Conservation (phyloP, 2,113 vertebrate species). For the Onychorhynchus coronatus region DNA sequence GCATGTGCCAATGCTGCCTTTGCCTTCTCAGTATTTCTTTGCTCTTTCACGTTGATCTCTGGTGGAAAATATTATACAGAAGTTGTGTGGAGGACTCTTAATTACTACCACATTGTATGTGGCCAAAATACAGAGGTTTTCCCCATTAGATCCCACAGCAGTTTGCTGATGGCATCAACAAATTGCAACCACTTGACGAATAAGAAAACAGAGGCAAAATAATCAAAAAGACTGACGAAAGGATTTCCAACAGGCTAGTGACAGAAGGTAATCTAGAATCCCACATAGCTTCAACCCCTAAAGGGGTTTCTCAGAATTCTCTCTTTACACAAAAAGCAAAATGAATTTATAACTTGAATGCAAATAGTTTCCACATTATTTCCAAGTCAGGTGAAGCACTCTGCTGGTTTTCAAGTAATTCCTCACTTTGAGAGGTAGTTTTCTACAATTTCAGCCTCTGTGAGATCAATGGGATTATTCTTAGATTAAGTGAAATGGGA, state of each 20-base stretch:
- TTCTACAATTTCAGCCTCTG: not conserved
- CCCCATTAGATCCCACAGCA: not conserved
- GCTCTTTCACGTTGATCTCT: not conserved
- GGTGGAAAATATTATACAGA: not conserved
- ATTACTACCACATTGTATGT: rapidly evolving
- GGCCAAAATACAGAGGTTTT: not conserved
- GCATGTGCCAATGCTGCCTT: too few relatives aligned
- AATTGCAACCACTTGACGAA: not conserved
- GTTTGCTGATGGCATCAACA: not conserved
- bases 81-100: not conserved
- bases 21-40: not conserved
- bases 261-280: not conserved
- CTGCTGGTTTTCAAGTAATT: not conserved
- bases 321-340: not conserved
- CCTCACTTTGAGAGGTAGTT: not conserved
- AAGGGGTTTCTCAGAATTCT: not conserved
- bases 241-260: not conserved
- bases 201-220: not conserved
- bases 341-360: not conserved
- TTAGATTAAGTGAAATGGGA: not conserved
- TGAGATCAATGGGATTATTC: not conserved
- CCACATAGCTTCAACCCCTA: rapidly evolving
- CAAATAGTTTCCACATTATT: not conserved
- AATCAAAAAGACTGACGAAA: not conserved
- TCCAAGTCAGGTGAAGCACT: not conserved